Evolutionary conservation across 2,797 vertebrate species (phyloP).

Genomic region (Gymnodraco acuticeps): DNA sequence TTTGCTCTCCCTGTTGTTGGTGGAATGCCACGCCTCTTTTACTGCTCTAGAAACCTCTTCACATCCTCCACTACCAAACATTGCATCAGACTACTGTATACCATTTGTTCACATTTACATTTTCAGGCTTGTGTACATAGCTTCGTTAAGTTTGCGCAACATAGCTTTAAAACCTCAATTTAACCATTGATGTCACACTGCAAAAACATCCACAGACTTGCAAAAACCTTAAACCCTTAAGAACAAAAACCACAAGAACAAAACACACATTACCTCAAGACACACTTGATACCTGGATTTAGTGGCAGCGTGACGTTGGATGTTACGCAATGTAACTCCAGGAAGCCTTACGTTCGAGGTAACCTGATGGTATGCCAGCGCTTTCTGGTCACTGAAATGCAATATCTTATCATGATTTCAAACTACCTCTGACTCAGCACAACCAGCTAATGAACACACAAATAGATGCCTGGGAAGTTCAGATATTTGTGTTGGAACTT

Average conservation of each 20-base stretch:
- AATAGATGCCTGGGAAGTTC: conserved; percentile 83
- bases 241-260: conserved; percentile 73
- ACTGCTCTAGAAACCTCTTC: conserved; percentile 1
- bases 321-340: conserved; percentile 70
- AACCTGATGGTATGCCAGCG: conserved; percentile 83
- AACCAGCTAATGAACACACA: conserved; percentile 72
- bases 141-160: conserved; percentile 38
- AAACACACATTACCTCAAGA: conserved; percentile 90
- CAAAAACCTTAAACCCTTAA: conserved; percentile 66
- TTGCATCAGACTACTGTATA: conserved; percentile 72
- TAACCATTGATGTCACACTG: conserved; percentile 38
- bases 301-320: conserved; percentile 81
- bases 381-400: conserved; percentile 88
- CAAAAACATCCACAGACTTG: conserved; percentile 62
- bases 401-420: conserved; percentile 89
- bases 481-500: conserved; percentile 37
- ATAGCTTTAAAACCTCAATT: conserved; percentile 74
- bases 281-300: conserved; percentile 74
- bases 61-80: conserved; percentile 23
- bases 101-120: conserved; percentile 45
- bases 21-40: conserved; percentile 34
- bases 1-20: conserved; percentile 58
- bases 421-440: conserved; percentile 94
- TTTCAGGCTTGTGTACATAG: conserved; percentile 50
- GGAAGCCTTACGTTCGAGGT: conserved; percentile 52